Percentiles rank a stretch among this genome's conserved stretches.
Conservation (phyloP, 2,113 vertebrate genomes). For the Pelobates fuscus region DNA sequence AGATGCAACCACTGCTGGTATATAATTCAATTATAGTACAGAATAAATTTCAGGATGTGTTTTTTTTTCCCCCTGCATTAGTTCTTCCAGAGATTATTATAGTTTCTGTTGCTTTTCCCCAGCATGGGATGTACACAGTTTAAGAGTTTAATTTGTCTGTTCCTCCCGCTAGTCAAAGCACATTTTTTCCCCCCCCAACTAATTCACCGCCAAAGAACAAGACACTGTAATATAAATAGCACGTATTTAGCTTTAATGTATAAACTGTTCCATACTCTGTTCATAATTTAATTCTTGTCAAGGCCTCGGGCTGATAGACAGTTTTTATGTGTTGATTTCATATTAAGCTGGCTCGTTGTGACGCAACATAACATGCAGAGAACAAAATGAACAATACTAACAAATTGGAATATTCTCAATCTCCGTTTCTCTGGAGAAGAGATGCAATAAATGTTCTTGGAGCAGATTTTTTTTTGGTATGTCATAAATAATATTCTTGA, state of each 20-base stretch:
- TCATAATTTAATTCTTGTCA: neutral
- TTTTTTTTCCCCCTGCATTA: neutral
- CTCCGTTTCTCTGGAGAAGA: neutral
- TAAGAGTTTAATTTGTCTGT: slow-evolving; percentile 3
- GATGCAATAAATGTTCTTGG: neutral
- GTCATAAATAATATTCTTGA: slow-evolving; percentile 5
- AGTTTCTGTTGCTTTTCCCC: slow-evolving; percentile 4
- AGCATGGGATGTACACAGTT: neutral
- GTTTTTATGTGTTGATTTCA: neutral
- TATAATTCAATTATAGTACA: slow-evolving; percentile 1
- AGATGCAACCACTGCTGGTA: neutral
- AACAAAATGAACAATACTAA: neutral
- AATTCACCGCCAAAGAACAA: neutral
- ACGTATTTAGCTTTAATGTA: neutral
- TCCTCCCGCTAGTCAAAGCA: neutral
- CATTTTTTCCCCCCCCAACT: neutral
- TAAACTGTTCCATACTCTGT: neutral
- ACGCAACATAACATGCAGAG: neutral
- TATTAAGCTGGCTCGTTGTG: neutral
- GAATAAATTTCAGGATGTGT: slow-evolving; percentile 2
- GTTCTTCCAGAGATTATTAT: neutral
- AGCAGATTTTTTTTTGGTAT: neutral
- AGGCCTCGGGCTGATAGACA: neutral
- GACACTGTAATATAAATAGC: neutral
- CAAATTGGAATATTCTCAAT: neutral